Conservation (phyloP, 2,888 invertebrate species). For the Euspilapteryx auroguttella region DNA sequence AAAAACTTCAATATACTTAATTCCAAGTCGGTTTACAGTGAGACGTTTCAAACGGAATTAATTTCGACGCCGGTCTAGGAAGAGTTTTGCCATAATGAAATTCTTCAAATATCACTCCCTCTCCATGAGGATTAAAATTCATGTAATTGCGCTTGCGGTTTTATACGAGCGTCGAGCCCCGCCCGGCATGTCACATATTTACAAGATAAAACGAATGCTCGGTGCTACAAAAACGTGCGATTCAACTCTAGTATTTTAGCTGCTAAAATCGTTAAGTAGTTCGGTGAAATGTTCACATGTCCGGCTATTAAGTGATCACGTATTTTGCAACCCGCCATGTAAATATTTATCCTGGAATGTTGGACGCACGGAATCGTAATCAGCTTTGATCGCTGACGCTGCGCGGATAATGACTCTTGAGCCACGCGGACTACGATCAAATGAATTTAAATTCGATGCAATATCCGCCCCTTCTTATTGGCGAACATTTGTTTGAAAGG, state of each 20-base stretch:
- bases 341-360: conserved; percentile 57
- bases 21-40: conserved; percentile 21
- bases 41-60: conserved; percentile 35
- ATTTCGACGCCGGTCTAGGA: conserved; percentile 31
- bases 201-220: conserved; percentile 1
- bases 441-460: conserved; percentile 1
- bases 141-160: conserved; percentile 28
- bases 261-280: neutral
- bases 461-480: neutral
- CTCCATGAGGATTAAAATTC: conserved; percentile 38
- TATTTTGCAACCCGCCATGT: conserved; percentile 45
- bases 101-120: conserved; percentile 44
- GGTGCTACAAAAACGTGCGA: too few relatives aligned
- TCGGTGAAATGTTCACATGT: neutral
- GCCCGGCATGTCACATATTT: neutral
- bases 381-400: conserved; percentile 33
- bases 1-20: conserved; percentile 38
- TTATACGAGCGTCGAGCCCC: conserved; percentile 2
- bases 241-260: too few relatives aligned
- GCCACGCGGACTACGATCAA: too few relatives aligned
- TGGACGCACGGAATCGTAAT: conserved; percentile 48
- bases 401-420: neutral
- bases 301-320: conserved; percentile 21
- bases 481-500: neutral
- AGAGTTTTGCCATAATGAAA: conserved; percentile 50